Evolutionary conservation across 2,888 invertebrate species (phyloP).

Genomic region (Acleris cristana): DNA sequence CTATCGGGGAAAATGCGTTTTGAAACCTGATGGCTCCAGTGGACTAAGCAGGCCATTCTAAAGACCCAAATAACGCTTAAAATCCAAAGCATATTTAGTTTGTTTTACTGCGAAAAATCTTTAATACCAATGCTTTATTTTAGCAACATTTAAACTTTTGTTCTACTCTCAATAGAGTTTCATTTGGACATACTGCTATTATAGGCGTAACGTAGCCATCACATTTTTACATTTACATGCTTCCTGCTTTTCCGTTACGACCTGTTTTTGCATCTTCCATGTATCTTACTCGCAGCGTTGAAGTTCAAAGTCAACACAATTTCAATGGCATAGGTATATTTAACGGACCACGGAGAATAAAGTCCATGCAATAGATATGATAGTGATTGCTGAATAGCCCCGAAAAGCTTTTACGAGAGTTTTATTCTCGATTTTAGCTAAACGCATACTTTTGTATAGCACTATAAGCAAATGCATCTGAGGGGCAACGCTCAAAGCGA

Average conservation of each 20-base stretch:
- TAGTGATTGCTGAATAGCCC: conserved; percentile 21
- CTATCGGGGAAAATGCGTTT: conserved; percentile 51
- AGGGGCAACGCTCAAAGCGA: conserved; percentile 28
- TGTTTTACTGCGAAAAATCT: too few relatives aligned
- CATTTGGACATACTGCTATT: not conserved
- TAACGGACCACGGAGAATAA: not conserved
- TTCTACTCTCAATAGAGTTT: not conserved
- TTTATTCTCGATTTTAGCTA: conserved; percentile 9
- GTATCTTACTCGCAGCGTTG: not conserved
- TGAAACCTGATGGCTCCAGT: conserved; percentile 65
- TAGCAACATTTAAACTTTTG: too few relatives aligned
- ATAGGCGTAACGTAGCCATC: not conserved
- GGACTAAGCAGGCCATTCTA: conserved; percentile 57
- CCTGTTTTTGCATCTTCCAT: not conserved
- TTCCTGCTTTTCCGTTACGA: not conserved
- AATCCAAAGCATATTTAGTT: not conserved
- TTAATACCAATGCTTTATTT: too few relatives aligned
- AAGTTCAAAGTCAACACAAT: not conserved
- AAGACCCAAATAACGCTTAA: conserved; percentile 49
- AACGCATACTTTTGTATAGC: conserved; percentile 15
- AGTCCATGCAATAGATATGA: conserved; percentile 26
- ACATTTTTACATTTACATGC: not conserved
- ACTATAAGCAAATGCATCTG: conserved; percentile 29
- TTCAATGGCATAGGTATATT: not conserved
- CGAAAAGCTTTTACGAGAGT: conserved; percentile 13